These are phyloP conservation scores for Pherbina coryleti DNA, from an alignment of 2,888 invertebrate species.

Conservation along the genomic window DNA sequence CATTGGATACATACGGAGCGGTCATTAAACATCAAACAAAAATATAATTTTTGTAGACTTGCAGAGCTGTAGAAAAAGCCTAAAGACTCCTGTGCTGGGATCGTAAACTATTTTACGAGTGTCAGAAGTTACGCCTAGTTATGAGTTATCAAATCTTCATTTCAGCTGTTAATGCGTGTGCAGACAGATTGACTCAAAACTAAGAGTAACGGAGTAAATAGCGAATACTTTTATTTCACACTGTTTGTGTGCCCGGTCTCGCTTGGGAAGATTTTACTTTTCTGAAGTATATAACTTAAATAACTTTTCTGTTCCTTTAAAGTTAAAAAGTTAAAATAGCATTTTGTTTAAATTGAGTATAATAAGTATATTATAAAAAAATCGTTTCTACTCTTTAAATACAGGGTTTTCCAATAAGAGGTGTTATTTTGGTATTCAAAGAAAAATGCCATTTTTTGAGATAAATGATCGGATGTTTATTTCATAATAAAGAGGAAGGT, in stretches of 20 bases:
- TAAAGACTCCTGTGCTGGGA: constrained; percentile 41
- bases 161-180: constrained; percentile 50
- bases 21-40: constrained; percentile 14
- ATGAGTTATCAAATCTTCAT: constrained; percentile 65
- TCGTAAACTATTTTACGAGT: constrained; percentile 58
- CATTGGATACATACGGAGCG: not conserved
- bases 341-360: too few species aligned
- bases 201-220: not conserved
- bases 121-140: constrained; percentile 64
- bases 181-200: not conserved
- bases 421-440: too few species aligned
- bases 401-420: too few species aligned
- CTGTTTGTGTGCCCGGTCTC: too few species aligned
- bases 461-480: too few species aligned
- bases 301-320: too few species aligned
- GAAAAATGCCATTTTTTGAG: too few species aligned
- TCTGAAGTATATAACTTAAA: not conserved
- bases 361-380: too few species aligned
- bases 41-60: constrained; percentile 14
- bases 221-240: too few species aligned
- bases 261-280: not conserved
- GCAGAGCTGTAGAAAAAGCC: not conserved
- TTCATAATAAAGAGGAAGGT: too few species aligned
- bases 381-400: too few species aligned
- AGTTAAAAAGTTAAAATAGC: too few species aligned